Percentiles rank a stretch among this genome's conserved stretches.
Evolutionary conservation across 2,797 vertebrate genomes (phyloP).

Genomic region (Falco columbarius): DNA sequence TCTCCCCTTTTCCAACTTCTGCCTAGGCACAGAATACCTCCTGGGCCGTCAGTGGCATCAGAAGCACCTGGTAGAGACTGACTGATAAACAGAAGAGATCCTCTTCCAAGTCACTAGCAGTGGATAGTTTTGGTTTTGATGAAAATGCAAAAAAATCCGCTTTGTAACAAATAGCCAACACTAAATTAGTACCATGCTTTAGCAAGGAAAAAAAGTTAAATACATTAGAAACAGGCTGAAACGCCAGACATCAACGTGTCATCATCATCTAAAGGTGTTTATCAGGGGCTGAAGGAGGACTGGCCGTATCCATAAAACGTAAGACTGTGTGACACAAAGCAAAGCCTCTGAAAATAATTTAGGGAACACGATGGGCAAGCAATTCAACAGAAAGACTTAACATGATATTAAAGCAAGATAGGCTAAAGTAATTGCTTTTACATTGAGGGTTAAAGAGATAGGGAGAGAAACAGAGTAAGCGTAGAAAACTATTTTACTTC

Average conservation of each 20-base stretch:
- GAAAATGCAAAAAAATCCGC: neutral
- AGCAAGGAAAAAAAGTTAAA: neutral
- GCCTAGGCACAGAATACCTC: neutral
- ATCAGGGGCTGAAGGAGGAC: neutral
- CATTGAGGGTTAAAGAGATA: neutral
- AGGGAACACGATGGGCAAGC: neutral
- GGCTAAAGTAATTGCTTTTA: neutral
- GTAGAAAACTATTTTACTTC: neutral
- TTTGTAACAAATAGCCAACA: neutral
- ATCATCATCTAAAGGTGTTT: neutral
- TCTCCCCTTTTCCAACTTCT: neutral
- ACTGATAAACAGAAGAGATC: neutral
- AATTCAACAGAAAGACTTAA: neutral
- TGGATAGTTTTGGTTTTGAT: accelerated
- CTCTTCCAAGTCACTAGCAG: neutral
- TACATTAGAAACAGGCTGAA: neutral
- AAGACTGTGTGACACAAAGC: neutral
- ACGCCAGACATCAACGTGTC: neutral
- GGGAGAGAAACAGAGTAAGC: neutral
- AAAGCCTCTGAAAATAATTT: neutral
- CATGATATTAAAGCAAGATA: neutral
- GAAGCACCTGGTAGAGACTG: neutral
- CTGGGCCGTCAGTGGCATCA: neutral
- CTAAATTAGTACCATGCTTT: neutral
- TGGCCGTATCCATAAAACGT: neutral